Conservation (phyloP, 2,113 vertebrate genomes). For the Corythoichthys intestinalis region DNA sequence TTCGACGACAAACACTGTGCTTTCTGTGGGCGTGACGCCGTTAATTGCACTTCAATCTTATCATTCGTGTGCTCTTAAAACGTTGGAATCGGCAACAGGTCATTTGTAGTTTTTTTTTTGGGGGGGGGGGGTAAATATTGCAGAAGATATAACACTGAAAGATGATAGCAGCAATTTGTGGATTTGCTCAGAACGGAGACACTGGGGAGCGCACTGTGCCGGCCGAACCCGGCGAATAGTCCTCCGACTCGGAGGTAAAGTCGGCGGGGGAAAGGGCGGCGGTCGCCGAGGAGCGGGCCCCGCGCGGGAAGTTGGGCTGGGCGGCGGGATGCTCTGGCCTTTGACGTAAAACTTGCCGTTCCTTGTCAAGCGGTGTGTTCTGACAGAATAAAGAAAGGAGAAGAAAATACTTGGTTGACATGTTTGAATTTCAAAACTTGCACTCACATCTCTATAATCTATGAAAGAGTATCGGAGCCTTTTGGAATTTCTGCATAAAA, state of each 20-base stretch:
- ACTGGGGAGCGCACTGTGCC: conserved; percentile 91
- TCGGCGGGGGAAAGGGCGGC: conserved; percentile 74
- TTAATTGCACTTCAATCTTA: conserved; percentile 56
- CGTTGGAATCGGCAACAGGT: not conserved
- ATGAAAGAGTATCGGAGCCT: too few species aligned
- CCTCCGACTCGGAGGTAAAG: conserved; percentile 90
- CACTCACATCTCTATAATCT: too few species aligned
- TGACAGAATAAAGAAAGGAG: conserved; percentile 72
- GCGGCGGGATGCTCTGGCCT: conserved; percentile 91
- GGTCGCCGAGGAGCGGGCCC: conserved; percentile 13
- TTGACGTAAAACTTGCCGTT: conserved; percentile 98
- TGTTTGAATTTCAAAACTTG: too few species aligned
- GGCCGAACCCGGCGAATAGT: conserved; percentile 87
- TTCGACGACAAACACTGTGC: conserved; percentile 26
- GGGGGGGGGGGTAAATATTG: too few species aligned
- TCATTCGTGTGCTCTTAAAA: conserved; percentile 9
- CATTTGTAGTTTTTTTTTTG: not conserved
- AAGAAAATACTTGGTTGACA: not conserved
- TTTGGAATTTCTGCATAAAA: too few species aligned
- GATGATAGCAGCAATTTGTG: conserved; percentile 35
- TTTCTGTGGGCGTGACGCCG: conserved; percentile 23
- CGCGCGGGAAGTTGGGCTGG: conserved; percentile 74
- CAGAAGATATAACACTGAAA: not conserved
- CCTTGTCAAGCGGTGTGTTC: conserved; percentile 99
- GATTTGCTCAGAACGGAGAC: conserved; percentile 83